Base-by-base conservation (phyloP, 2,797 vertebrate species). In the Kryptolebias ocellatus region DNA sequence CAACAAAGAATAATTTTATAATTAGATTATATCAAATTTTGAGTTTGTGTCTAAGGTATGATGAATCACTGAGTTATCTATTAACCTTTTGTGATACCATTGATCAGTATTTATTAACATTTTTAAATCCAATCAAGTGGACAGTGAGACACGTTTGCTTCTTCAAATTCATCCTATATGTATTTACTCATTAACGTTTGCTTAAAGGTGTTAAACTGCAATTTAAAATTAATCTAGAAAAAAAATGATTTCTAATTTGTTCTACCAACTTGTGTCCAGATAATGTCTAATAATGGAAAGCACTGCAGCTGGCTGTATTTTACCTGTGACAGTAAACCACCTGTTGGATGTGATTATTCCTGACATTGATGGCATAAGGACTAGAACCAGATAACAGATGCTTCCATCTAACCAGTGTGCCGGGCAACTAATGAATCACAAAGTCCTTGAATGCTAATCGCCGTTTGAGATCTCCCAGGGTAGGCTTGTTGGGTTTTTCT, bases 371-470 rank as follows among this genome's bases (percentile, higher is more conserved):
- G 86, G 88, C 90, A 90, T 93, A 91, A 92, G 90, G 91, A 93
- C 80, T 89, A 88, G 82, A 94, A 91, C 85, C 88, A 88, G 77
- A 89, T 86, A 92, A 85, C 93, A 94, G 92, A 92, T 94, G 93
- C 92, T 91, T 91, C 83, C 81, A 87, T 89, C 90, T 87, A 87
- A 86, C 85, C 88, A 92, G 89, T 87, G 89, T 91, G 89, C 77
- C 78, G 83, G 85, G 83, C 79, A 80, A 87, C 87, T 93, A 93
- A 94, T 94, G 92, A 93, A 92, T 94, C 90, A 84, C 80, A 79
- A 91, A 91, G 84, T 86, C 83, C 86, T 90, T 91, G 92, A 93
- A 94, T 93, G 91, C 84, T 92, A 93, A 94, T 90, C 92, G 92
- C 88, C 92, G 93, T 92, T 87, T 92, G 90, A 92, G 85, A 92